Evolutionary conservation across 1,140 invertebrate genomes (phyloP), one percentile per base, ranked within the genome.

Genomic region (Grapholita molesta): DNA sequence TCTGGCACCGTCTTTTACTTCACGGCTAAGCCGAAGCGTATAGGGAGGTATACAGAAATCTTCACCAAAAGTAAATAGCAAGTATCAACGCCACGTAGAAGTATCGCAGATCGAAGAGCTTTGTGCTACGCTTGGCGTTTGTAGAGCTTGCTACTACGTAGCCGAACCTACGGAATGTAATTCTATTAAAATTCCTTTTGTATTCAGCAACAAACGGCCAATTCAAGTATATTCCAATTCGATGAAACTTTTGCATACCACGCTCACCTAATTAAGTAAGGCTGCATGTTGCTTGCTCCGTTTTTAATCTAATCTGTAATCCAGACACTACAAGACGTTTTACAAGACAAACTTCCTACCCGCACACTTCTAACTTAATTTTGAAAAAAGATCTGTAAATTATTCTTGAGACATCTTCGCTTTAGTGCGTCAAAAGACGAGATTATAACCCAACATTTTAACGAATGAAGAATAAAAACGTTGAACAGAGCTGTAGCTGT

Each of bases 1-100:
- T 77, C 82, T 88, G 83, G 82, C 84, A 83, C 76, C 77, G 77
- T 81, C 74, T 80, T 76, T 78, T 74, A 78, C 74, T 80, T 79
- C 72, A 68, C 70, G 66, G 68, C 69, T 72, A 77, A 79, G 77
- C 76, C 72, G 74, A 77, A 75, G 71, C 70, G 73, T 73, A 68
- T 76, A 73, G 67, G 71, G 38, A 72, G 77, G 67, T 73, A n/a
- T n/a, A 74, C 71, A 75, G 68, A 78, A 79, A 78, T 78, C 74
- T 77, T 71, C 72, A 70, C 53, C 66, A 57, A 70, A 72, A 68
- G 66, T 64, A 72, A 69, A 65, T 70, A 61, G 55, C 25, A 25
- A 28, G 55, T 61, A 15, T 28, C 12, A 30, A 15, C 12, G 18
- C 24, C 12, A 28, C 55, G 55, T 3, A 55, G 12, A 55, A 48